These are phyloP conservation scores for Alaudala cheleensis DNA, from an alignment of 2,113 vertebrate species.

Conservation along the genomic window DNA sequence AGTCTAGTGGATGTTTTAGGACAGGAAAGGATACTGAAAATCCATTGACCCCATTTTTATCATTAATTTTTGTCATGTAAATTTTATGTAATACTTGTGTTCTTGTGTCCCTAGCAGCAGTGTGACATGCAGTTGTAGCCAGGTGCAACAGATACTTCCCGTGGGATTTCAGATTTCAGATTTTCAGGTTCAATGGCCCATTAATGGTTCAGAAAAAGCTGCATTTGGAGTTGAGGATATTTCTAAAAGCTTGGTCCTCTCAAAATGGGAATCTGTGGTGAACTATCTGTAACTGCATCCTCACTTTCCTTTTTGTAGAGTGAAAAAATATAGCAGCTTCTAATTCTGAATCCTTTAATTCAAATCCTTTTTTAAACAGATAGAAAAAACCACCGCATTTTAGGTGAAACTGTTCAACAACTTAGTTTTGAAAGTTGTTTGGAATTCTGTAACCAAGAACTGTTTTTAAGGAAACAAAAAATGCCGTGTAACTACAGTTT, in stretches of 20 bases:
- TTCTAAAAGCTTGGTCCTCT: neutral
- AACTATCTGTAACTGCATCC: constrained; percentile 5
- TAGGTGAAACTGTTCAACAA: constrained; percentile 49
- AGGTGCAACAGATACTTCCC: neutral
- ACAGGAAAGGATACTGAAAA: neutral
- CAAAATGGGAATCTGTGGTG: neutral
- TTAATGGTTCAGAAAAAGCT: neutral
- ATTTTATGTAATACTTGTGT: neutral
- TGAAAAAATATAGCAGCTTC: constrained; percentile 13
- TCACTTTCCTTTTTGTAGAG: constrained; percentile 70
- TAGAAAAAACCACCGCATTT: neutral
- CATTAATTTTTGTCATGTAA: neutral
- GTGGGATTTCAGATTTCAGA: neutral
- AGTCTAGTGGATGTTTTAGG: neutral
- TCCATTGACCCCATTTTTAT: neutral
- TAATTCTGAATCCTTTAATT: constrained; percentile 34
- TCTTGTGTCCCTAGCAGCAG: neutral
- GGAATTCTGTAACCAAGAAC: constrained; percentile 46
- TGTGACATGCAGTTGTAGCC: neutral
- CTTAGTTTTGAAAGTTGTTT: constrained; percentile 74
- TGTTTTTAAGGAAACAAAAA: constrained; percentile 73
- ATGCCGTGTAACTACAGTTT: constrained; percentile 61
- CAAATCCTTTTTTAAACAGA: constrained; percentile 21
- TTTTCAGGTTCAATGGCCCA: neutral
- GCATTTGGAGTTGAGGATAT: neutral